phyloP scores from a whole-genome alignment of 2,888 invertebrate species.

The Andrena dorsata region DNA sequence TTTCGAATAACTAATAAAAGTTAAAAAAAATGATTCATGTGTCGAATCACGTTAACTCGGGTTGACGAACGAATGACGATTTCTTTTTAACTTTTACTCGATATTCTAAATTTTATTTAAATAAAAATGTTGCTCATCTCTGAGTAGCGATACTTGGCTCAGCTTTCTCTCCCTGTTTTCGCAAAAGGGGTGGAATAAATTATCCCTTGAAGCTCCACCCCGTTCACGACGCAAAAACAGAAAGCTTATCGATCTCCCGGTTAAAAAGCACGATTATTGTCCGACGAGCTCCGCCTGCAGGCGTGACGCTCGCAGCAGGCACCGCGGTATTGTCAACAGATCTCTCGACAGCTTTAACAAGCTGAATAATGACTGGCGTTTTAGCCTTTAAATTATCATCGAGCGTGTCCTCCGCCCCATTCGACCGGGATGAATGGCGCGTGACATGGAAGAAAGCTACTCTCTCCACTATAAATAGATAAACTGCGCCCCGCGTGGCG shows the following conservation, averaged over 20 bases:
- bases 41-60: no score
- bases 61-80: no score
- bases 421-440: slow-evolving; percentile 58
- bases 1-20: no score
- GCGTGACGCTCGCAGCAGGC: slow-evolving; percentile 32
- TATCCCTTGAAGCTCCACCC: not conserved
- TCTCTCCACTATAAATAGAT: slow-evolving; percentile 67
- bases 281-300: slow-evolving; percentile 15
- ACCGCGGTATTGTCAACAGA: slow-evolving; percentile 49
- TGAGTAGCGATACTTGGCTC: not conserved
- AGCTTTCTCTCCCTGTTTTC: not conserved
- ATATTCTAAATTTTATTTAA: no score
- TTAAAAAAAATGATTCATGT: no score
- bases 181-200: not conserved
- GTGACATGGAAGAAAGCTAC: slow-evolving; percentile 60
- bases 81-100: no score
- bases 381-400: slow-evolving; percentile 67
- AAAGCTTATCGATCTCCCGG: slow-evolving; percentile 34
- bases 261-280: slow-evolving; percentile 36
- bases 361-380: slow-evolving; percentile 61
- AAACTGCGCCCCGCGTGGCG: slow-evolving; percentile 43
- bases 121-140: not conserved
- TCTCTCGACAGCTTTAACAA: slow-evolving; percentile 53
- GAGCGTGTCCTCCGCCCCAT: slow-evolving; percentile 8
- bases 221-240: not conserved